phyloP scores from a whole-genome alignment of 2,888 invertebrate species.

The Cheiracanthium punctorium region DNA sequence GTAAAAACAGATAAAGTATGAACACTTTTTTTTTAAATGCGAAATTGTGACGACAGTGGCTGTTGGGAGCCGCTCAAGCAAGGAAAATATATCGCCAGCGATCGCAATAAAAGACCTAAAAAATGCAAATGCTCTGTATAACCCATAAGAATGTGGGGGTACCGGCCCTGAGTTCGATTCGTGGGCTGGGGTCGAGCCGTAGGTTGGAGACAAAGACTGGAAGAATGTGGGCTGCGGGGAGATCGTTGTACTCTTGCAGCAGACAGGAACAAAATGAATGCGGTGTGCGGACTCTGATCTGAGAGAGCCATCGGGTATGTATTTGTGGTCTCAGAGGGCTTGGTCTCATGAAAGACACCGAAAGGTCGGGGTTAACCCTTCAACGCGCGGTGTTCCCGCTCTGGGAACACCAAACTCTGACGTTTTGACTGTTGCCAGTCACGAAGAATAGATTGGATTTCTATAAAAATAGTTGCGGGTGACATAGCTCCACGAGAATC shows the following conservation, averaged over 20 bases:
- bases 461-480: no score
- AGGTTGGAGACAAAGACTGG: not conserved
- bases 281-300: not conserved
- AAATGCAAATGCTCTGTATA: slow-evolving; percentile 6
- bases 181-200: not conserved
- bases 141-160: not conserved
- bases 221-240: not conserved
- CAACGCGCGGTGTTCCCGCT: no score
- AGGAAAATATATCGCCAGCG: not conserved
- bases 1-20: no score
- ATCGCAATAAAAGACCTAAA: not conserved
- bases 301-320: not conserved
- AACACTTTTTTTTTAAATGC: no score
- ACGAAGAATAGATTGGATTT: no score
- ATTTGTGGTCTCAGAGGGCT: no score
- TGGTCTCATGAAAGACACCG: no score
- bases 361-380: no score
- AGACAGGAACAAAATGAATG: not conserved
- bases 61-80: not conserved
- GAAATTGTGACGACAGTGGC: no score
- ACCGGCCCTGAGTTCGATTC: not conserved
- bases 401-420: no score
- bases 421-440: no score
- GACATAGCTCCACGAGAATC: no score
- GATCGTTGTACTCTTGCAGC: not conserved